Conservation (phyloP, 2,113 vertebrate species). For the Reinhardtius hippoglossoides region DNA sequence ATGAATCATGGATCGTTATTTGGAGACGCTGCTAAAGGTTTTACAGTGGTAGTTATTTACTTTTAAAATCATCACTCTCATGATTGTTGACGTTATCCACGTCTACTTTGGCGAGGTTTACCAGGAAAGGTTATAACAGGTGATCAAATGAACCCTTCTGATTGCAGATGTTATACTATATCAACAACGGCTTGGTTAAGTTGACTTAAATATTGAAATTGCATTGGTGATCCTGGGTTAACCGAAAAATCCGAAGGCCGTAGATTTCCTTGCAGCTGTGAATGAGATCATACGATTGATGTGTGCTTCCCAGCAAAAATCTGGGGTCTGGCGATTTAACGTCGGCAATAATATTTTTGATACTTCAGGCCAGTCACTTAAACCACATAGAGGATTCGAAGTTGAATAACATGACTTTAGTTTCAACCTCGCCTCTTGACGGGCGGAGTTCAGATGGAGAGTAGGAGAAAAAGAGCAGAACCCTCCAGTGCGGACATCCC, state of each 20-base stretch:
- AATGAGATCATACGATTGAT: conserved; percentile 45
- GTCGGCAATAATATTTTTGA: conserved; percentile 38
- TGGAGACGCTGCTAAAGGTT: no score
- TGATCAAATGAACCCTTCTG: no score
- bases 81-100: no score
- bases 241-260: conserved; percentile 25
- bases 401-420: conserved; percentile 18
- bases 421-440: conserved; percentile 5
- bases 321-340: neutral
- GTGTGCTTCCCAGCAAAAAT: conserved; percentile 38
- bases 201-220: no score
- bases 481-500: neutral
- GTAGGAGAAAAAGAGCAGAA: neutral
- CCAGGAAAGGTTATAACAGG: no score
- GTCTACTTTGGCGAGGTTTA: no score
- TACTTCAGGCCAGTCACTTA: neutral
- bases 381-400: conserved; percentile 21
- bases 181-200: no score
- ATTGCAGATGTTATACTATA: no score
- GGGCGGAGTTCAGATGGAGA: neutral
- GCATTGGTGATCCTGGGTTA: conserved; percentile 25
- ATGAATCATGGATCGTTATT: no score
- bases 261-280: conserved; percentile 14
- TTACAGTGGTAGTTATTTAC: no score
- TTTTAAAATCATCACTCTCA: no score